These are phyloP conservation scores for Toxotes jaculatrix DNA, from an alignment of 2,113 vertebrate species.

Conservation along the genomic window DNA sequence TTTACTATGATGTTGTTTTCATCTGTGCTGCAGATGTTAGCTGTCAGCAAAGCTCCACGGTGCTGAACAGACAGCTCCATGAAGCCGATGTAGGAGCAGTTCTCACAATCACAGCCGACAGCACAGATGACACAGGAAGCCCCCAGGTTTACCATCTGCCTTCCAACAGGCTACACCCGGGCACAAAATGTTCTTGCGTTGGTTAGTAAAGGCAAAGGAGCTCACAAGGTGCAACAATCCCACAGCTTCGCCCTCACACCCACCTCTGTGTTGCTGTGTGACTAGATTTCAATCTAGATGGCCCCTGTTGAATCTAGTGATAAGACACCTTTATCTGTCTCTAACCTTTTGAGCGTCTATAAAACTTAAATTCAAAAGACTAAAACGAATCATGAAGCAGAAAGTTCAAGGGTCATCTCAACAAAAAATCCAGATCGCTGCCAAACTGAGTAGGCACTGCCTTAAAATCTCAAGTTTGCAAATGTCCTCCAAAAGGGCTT, in stretches of 20 bases:
- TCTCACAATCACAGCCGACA: slow-evolving; percentile 22
- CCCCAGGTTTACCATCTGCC: slow-evolving; percentile 3
- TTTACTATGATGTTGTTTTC: not conserved
- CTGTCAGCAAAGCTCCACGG: slow-evolving; percentile 27
- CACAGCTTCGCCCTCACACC: not conserved
- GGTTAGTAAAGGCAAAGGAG: slow-evolving; percentile 20
- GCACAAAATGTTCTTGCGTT: slow-evolving; percentile 11
- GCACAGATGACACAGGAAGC: slow-evolving; percentile 29
- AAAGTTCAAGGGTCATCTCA: not conserved
- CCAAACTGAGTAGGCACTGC: not conserved
- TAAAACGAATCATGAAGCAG: not conserved
- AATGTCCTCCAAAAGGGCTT: not conserved
- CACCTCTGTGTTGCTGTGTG: not conserved
- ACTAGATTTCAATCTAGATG: not conserved
- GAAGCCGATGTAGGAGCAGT: slow-evolving; percentile 32
- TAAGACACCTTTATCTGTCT: not conserved
- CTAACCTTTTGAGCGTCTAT: not conserved
- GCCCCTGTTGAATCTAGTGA: not conserved
- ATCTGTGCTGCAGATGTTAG: slow-evolving; percentile 6
- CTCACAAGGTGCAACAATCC: slow-evolving; percentile 10
- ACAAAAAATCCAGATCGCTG: not conserved
- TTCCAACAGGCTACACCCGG: slow-evolving; percentile 9
- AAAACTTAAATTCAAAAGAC: not conserved
- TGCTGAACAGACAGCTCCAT: slow-evolving; percentile 47
- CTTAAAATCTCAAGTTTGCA: not conserved